These are phyloP conservation scores for Vultur gryphus DNA, from an alignment of 2,797 vertebrate genomes.

Conservation along the genomic window DNA sequence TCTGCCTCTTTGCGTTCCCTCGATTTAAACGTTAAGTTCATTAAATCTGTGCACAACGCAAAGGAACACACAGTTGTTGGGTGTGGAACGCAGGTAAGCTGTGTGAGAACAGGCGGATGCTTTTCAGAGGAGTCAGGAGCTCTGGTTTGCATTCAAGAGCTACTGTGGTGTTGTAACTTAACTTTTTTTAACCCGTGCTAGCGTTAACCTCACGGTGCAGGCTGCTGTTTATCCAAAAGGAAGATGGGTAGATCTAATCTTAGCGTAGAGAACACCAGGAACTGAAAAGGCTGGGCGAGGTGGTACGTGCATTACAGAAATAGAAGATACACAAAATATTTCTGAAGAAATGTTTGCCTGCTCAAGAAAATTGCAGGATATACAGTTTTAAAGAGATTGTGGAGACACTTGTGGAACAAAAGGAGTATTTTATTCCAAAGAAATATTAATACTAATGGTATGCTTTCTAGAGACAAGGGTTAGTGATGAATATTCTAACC, in stretches of 20 bases:
- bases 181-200: background rate
- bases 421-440: background rate
- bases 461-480: background rate
- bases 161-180: background rate
- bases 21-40: background rate
- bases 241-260: background rate
- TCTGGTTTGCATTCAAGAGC: background rate
- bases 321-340: background rate
- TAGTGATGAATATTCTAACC: background rate
- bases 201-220: background rate
- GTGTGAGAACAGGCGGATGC: background rate
- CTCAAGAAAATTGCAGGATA: background rate
- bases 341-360: background rate
- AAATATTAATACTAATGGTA: background rate
- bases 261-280: background rate
- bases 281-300: fast-evolving
- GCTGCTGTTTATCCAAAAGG: background rate
- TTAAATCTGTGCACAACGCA: background rate
- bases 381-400: background rate
- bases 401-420: background rate
- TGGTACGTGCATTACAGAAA: background rate
- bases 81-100: background rate
- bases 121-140: background rate
- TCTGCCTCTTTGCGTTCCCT: background rate
- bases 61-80: background rate